Percentiles rank a stretch among this genome's conserved stretches.
Conservation (phyloP, 2,797 vertebrate species). For the Urophycis tenuis region DNA sequence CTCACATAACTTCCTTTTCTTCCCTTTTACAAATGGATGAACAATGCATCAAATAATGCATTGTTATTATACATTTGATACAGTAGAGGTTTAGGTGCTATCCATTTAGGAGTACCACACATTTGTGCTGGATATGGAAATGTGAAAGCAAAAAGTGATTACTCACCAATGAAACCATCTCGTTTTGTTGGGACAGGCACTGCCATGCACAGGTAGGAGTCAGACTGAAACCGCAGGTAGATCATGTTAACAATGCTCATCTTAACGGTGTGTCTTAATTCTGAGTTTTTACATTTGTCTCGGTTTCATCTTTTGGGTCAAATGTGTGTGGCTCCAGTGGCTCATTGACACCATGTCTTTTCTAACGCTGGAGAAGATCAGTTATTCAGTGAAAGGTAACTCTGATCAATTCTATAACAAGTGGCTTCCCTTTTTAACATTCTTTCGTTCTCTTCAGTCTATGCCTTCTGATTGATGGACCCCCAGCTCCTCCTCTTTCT, state of each 20-base stretch:
- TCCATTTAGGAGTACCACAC: neutral
- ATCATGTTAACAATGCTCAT: neutral
- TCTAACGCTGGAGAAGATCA: neutral
- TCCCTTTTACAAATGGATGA: neutral
- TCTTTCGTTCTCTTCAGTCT: neutral
- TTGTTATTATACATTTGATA: too few species aligned
- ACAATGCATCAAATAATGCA: too few species aligned
- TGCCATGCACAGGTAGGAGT: constrained; percentile 89
- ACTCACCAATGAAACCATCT: constrained; percentile 89
- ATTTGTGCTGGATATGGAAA: neutral
- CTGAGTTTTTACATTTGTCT: neutral
- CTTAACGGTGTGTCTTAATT: neutral
- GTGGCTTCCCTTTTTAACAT: neutral
- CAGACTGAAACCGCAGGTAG: constrained; percentile 72
- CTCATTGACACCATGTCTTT: neutral
- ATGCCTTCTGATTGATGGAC: neutral
- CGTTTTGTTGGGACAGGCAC: constrained; percentile 74
- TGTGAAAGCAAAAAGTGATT: neutral
- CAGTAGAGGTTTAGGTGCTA: too few species aligned
- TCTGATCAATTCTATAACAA: neutral
- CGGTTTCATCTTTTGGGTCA: neutral
- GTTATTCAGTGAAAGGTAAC: neutral
- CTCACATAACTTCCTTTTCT: neutral
- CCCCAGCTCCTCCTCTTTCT: neutral
- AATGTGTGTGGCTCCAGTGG: neutral